Base-by-base conservation (phyloP, 2,113 vertebrate genomes). In the Semicossyphus pulcher region DNA sequence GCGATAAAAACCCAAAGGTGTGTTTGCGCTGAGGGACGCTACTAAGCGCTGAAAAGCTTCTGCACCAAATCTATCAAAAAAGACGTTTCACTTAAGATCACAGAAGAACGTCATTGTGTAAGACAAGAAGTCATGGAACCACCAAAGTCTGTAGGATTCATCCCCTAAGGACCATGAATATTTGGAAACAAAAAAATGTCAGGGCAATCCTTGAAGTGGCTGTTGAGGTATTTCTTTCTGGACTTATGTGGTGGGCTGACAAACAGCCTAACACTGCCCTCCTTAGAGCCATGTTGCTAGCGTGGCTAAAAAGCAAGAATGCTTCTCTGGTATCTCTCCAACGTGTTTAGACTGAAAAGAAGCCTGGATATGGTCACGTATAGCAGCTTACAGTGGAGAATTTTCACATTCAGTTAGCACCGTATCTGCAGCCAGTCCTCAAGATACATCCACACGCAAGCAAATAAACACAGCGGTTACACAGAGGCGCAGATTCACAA, bases 341-440 rank as follows among this genome's bases (percentile, higher is more conserved):
- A 45, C 36, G 20, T 59, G 58, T 52, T 34, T 1, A 21, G 16
- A 41, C 25, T 67, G 23, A 67, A 51, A 31, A 58, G 49, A 57
- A 66, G 28, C 62, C 39, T 59, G 41, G 12, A 52, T 60, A 53
- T 44, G 12, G 44, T 47, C 36, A 36, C 20, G 71, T 45, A 44
- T 34, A 44, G 39, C 29, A n/a, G 61, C 37, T 63, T 37, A 58
- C 25, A 63, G 53, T n/a, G 4, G 2, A 42, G 34, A 25, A 28
- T 59, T 62, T 36, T 54, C 47, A 29, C 29, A 39, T 39, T 65
- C 26, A 54, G 36, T 34, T 29, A 47, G 52, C 65, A 10, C 26
- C 28, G 4, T 49, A 54, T 62, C 54, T 73, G 67, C 59, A 62
- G 56, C 56, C 59, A 36, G 48, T 70, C 41, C 47, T 58, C 36